phyloP scores from a whole-genome alignment of 2,797 vertebrate species.

The Garrulus glandarius region DNA sequence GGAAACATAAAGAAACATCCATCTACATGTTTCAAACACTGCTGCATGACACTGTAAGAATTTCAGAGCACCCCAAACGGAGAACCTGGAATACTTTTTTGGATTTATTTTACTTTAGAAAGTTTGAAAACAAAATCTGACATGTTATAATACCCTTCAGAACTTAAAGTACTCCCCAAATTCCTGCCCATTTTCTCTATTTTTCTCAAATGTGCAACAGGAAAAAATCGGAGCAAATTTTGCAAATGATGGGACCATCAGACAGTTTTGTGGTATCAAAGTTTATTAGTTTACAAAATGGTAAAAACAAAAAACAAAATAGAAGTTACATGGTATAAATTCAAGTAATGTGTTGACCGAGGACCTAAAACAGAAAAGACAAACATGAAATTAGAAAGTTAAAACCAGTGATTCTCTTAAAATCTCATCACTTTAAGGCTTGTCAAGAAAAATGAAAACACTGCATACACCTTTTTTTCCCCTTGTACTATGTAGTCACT shows the following conservation, averaged over 20 bases:
- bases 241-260: neutral
- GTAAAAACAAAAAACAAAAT: neutral
- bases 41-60: fast-evolving
- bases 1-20: neutral
- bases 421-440: neutral
- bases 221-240: neutral
- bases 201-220: neutral
- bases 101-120: neutral
- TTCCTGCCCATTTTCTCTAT: neutral
- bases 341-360: neutral
- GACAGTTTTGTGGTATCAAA: neutral
- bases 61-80: neutral
- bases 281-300: constrained; percentile 42
- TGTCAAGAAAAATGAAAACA: neutral
- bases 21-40: neutral
- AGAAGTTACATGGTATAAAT: neutral
- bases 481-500: neutral
- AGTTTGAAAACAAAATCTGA: neutral
- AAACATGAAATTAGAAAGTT: constrained; percentile 28
- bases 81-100: neutral
- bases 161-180: neutral
- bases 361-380: constrained; percentile 30
- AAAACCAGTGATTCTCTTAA: neutral
- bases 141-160: neutral
- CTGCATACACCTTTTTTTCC: neutral